Percentiles rank a stretch among this genome's conserved stretches.
Conservation (phyloP, 2,797 vertebrate genomes). For the Sebastiscus tertius region DNA sequence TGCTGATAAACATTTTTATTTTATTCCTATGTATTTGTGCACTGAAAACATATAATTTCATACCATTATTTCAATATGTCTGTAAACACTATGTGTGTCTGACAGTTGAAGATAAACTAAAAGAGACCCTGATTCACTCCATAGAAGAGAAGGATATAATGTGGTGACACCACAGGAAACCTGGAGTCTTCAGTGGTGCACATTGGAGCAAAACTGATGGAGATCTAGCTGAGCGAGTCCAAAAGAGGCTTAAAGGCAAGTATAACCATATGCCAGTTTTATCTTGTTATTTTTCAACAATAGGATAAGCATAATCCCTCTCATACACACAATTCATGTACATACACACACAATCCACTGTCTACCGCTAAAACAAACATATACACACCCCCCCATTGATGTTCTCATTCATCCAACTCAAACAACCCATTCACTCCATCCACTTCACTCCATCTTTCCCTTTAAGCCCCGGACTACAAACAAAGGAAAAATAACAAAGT, state of each 20-base stretch:
- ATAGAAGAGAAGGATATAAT: neutral
- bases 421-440: conserved; percentile 20
- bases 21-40: neutral
- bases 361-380: conserved; percentile 20
- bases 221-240: neutral
- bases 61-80: neutral
- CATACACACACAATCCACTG: neutral
- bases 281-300: conserved; percentile 28
- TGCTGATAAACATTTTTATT: no score
- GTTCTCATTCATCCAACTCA: conserved; percentile 15
- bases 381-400: neutral
- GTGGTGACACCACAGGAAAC: neutral
- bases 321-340: neutral
- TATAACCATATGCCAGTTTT: conserved; percentile 7
- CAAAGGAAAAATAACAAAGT: conserved; percentile 10
- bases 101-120: neutral
- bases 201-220: neutral
- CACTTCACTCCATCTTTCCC: conserved; percentile 10
- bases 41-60: neutral
- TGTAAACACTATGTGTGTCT: neutral
- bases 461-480: conserved; percentile 22
- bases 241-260: conserved; percentile 12
- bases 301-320: conserved; percentile 19
- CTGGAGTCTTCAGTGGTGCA: neutral
- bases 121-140: neutral